Conservation (phyloP, 2,888 invertebrate genomes). For the Gastrophysa polygoni region DNA sequence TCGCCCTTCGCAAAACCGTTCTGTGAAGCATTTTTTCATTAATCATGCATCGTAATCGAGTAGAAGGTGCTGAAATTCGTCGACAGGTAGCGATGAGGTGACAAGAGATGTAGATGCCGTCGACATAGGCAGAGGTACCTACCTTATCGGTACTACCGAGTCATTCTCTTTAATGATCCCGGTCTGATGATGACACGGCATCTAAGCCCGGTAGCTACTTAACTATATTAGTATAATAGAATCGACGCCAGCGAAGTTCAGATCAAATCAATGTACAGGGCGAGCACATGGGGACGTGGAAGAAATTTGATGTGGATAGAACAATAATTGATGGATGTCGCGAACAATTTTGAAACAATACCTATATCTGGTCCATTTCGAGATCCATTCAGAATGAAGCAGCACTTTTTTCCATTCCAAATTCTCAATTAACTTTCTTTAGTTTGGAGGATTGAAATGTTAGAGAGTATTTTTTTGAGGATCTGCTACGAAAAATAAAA, state of each 20-base stretch:
- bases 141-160: constrained; percentile 23
- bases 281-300: neutral
- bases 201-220: constrained; percentile 58
- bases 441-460: too few species aligned
- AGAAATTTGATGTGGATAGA: too few species aligned
- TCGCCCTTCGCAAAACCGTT: too few species aligned
- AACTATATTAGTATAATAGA: constrained; percentile 56
- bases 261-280: constrained; percentile 7
- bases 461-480: too few species aligned
- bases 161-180: constrained; percentile 58
- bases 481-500: too few species aligned
- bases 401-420: too few species aligned
- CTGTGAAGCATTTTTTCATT: neutral
- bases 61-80: constrained; percentile 10
- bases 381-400: too few species aligned
- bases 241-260: constrained; percentile 50
- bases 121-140: neutral
- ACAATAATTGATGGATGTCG: too few species aligned
- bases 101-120: constrained; percentile 25
- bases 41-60: neutral
- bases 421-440: too few species aligned
- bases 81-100: constrained; percentile 35
- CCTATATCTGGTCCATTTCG: too few species aligned
- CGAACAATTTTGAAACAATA: too few species aligned
- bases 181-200: constrained; percentile 53